phyloP scores from a whole-genome alignment of 2,888 invertebrate species.

The Timandra comae region DNA sequence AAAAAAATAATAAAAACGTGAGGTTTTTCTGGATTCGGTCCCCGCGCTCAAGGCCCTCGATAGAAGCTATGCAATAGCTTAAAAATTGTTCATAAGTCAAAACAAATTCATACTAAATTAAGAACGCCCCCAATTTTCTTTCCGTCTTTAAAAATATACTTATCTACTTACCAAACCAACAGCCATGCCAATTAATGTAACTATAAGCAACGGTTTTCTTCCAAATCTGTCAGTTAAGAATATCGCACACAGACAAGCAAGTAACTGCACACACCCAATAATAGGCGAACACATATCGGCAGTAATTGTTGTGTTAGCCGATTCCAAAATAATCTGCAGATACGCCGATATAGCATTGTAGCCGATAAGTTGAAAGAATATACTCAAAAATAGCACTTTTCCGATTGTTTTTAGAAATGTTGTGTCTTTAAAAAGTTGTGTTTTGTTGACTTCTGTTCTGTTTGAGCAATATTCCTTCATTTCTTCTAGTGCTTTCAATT shows the following conservation, averaged over 20 bases:
- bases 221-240: conserved; percentile 1
- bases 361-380: conserved; percentile 11
- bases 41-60: too few relatives aligned
- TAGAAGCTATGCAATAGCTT: too few relatives aligned
- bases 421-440: conserved; percentile 8
- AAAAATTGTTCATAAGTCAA: too few relatives aligned
- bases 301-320: neutral
- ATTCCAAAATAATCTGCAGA: conserved; percentile 15
- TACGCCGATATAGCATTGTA: conserved; percentile 9
- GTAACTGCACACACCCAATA: conserved; percentile 1
- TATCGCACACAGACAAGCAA: neutral
- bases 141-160: too few relatives aligned
- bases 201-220: neutral
- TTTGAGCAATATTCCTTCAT: conserved; percentile 9
- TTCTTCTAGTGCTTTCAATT: conserved; percentile 10
- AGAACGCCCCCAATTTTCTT: too few relatives aligned
- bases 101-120: too few relatives aligned
- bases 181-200: neutral
- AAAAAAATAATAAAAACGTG: too few relatives aligned
- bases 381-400: conserved; percentile 8
- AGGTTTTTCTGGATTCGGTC: too few relatives aligned
- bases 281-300: neutral
- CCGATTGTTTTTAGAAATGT: conserved; percentile 14
- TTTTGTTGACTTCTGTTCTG: neutral
- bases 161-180: neutral